Evolutionary conservation across 2,113 vertebrate genomes (phyloP).

Genomic region (Esox niger): DNA sequence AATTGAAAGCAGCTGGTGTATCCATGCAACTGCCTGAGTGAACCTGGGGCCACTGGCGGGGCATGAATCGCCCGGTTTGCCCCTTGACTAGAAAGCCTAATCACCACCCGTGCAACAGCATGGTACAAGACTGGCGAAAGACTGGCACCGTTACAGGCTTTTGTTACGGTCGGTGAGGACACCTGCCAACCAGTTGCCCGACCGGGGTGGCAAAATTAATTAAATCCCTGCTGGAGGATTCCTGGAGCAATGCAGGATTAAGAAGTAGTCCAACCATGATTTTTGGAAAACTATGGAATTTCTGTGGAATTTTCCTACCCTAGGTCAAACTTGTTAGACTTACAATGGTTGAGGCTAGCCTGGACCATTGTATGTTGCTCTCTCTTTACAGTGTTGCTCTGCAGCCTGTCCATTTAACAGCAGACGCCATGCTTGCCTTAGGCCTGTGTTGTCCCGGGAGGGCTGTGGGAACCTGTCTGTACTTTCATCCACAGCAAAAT

Average conservation of each 20-base stretch:
- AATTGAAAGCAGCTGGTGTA: constrained; percentile 62
- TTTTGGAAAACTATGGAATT: no score
- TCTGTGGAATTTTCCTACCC: no score
- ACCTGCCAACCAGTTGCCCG: neutral
- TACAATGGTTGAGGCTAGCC: no score
- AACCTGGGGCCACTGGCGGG: constrained; percentile 55
- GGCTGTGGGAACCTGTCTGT: constrained; percentile 35
- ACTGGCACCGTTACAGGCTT: constrained; percentile 23
- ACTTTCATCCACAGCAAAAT: constrained; percentile 21
- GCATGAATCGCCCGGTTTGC: constrained; percentile 46
- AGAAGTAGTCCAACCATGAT: no score
- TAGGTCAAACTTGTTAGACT: no score
- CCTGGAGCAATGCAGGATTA: no score
- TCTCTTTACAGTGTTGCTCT: neutral
- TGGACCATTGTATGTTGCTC: no score
- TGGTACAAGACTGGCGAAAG: constrained; percentile 4
- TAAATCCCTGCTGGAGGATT: no score
- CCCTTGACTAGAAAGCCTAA: constrained; percentile 41
- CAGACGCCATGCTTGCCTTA: constrained; percentile 5
- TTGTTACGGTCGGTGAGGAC: neutral
- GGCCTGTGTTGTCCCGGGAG: constrained; percentile 14
- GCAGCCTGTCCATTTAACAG: constrained; percentile 4
- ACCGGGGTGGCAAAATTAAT: no score
- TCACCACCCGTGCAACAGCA: constrained; percentile 20
- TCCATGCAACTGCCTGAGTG: constrained; percentile 47